phyloP scores from a whole-genome alignment of 2,888 invertebrate genomes.

The Physocephala rufipes region DNA sequence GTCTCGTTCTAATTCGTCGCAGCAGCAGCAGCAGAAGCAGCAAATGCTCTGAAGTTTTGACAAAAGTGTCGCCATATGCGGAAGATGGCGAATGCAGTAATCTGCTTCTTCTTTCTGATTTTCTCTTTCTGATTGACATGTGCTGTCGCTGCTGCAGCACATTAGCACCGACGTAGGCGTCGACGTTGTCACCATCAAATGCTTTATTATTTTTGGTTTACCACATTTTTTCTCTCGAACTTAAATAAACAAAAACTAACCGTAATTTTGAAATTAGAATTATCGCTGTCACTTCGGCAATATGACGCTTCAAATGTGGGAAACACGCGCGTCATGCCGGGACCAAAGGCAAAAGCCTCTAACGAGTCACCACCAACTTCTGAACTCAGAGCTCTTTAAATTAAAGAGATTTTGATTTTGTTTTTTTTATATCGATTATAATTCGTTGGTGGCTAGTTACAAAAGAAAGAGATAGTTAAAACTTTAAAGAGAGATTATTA shows the following conservation, averaged over 20 bases:
- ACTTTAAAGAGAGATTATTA: background rate
- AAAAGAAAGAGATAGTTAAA: background rate
- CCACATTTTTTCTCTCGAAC: slow-evolving; percentile 17
- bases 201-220: slow-evolving; percentile 3
- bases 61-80: no score
- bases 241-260: slow-evolving; percentile 45
- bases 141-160: slow-evolving; percentile 1
- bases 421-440: no score
- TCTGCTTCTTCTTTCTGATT: background rate
- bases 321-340: slow-evolving; percentile 30
- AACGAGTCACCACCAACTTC: no score
- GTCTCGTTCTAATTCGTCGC: no score
- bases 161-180: background rate
- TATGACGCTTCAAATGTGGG: slow-evolving; percentile 46
- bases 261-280: slow-evolving; percentile 44
- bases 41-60: no score
- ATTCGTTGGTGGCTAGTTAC: slow-evolving; percentile 7
- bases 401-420: no score
- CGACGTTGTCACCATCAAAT: no score
- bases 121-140: slow-evolving; percentile 10
- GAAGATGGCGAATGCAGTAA: no score
- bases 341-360: no score
- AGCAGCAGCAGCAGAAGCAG: no score
- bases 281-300: slow-evolving; percentile 46
- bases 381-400: no score